These are phyloP conservation scores for Drosophila prolongata DNA, from an alignment of 2,888 invertebrate species.

Conservation along the genomic window DNA sequence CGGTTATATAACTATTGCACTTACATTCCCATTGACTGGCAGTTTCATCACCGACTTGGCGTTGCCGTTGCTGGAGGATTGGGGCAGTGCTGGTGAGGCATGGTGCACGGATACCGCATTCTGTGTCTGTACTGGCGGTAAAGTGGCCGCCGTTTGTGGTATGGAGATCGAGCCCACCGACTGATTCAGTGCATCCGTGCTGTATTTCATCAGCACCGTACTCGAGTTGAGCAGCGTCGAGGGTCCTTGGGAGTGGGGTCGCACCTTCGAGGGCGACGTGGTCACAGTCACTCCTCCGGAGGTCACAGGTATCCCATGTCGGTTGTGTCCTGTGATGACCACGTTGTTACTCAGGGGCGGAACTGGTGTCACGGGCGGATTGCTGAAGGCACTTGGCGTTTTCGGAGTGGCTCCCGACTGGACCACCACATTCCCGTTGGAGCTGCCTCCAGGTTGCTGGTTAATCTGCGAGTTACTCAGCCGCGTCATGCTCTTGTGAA, in stretches of 20 bases:
- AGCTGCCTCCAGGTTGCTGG: constrained; percentile 84
- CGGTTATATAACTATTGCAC: constrained; percentile 5
- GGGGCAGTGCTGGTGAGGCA: constrained; percentile 83
- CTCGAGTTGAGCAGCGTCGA: constrained; percentile 83
- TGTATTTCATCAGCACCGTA: constrained; percentile 83
- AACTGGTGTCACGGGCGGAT: constrained; percentile 83
- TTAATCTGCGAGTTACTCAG: constrained; percentile 92
- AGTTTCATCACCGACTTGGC: constrained; percentile 84
- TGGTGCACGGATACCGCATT: constrained; percentile 84
- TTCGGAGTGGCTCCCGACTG: constrained; percentile 81
- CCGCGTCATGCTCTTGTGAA: constrained; percentile 93
- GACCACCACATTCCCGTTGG: constrained; percentile 82
- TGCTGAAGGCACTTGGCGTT: constrained; percentile 65
- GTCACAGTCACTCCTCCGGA: constrained; percentile 88
- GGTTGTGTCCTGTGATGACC: constrained; percentile 85
- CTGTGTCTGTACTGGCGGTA: constrained; percentile 41
- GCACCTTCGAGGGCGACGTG: constrained; percentile 85
- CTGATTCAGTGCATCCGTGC: constrained; percentile 84
- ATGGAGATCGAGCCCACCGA: constrained; percentile 84
- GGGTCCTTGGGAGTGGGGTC: constrained; percentile 86
- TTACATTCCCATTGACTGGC: constrained; percentile 82
- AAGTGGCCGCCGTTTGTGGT: constrained; percentile 59
- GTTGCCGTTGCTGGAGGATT: constrained; percentile 78
- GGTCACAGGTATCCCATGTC: constrained; percentile 85
- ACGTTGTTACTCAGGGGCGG: constrained; percentile 85